Conservation (phyloP, 2,797 vertebrate genomes). For the Lepilemur ruficaudatus region DNA sequence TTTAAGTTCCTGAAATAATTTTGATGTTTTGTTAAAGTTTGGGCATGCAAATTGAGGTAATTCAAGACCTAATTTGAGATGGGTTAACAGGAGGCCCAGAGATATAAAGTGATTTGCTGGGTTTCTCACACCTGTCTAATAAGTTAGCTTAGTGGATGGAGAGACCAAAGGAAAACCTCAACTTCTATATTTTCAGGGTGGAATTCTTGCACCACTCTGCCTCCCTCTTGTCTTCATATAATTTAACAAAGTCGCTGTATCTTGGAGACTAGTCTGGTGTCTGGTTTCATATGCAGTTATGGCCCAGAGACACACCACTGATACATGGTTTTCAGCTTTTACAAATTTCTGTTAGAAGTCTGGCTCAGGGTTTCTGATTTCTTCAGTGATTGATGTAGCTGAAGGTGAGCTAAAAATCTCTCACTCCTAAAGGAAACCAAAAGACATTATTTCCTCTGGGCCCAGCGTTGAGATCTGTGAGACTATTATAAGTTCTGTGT, state of each 20-base stretch:
- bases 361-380: not conserved
- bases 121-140: not conserved
- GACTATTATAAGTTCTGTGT: not conserved
- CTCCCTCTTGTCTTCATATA: not conserved
- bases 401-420: not conserved
- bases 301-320: constrained; percentile 29
- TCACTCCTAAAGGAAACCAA: not conserved
- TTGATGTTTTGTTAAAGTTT: not conserved
- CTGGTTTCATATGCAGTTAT: constrained; percentile 31
- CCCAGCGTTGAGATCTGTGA: not conserved
- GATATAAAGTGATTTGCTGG: not conserved
- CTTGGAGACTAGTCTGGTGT: constrained; percentile 58
- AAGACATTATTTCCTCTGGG: not conserved
- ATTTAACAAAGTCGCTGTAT: constrained; percentile 63
- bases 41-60: not conserved
- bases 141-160: not conserved
- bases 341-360: constrained; percentile 15
- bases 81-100: not conserved
- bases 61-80: not conserved
- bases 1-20: not conserved
- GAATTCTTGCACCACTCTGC: not conserved
- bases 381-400: not conserved
- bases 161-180: not conserved
- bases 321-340: constrained; percentile 53
- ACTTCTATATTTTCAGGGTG: not conserved